Conservation (phyloP, 1,140 invertebrate genomes). For the Cydia pomonella region DNA sequence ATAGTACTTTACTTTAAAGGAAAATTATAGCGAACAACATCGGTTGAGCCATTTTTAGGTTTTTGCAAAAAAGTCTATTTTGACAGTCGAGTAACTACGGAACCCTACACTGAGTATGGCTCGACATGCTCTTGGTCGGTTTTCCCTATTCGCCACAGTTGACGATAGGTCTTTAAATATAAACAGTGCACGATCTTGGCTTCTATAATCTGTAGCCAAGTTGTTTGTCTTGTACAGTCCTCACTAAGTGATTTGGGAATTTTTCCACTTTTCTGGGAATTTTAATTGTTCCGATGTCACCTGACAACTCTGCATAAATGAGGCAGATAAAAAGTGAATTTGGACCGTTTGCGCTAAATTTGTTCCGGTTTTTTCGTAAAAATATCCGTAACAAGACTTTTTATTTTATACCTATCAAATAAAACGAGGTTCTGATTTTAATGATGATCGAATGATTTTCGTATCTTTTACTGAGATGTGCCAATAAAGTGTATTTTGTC, state of each 20-base stretch:
- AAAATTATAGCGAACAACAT: too few relatives aligned
- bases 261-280: conserved; percentile 24
- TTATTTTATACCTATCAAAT: not conserved
- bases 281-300: conserved; percentile 22
- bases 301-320: conserved; percentile 22
- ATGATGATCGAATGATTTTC: not conserved
- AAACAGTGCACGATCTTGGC: not conserved
- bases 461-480: too few relatives aligned
- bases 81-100: too few relatives aligned
- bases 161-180: not conserved
- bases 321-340: conserved; percentile 21
- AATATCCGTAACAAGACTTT: not conserved
- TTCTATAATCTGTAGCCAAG: not conserved
- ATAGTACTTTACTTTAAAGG: too few relatives aligned
- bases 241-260: conserved; percentile 22
- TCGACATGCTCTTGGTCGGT: too few relatives aligned
- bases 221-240: conserved; percentile 19
- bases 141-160: too few relatives aligned
- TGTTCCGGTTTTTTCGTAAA: conserved; percentile 16
- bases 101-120: too few relatives aligned
- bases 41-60: too few relatives aligned
- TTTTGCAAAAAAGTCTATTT: too few relatives aligned
- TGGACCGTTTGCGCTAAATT: not conserved
- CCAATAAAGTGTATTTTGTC: too few relatives aligned
- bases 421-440: not conserved